phyloP scores from a whole-genome alignment of 2,113 vertebrate species.

The Ophiodon elongatus region DNA sequence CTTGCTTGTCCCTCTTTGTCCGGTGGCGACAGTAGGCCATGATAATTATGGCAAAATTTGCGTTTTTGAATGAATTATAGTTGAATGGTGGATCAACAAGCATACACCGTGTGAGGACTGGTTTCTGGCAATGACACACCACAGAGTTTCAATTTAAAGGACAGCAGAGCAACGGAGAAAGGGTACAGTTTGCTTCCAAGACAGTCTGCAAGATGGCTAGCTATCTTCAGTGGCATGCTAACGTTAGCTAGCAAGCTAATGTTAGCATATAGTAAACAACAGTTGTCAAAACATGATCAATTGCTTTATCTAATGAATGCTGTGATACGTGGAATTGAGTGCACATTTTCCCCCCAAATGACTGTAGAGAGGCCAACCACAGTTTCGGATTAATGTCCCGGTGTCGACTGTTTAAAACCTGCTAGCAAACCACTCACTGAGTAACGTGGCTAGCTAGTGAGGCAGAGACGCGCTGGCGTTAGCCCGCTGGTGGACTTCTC shows the following conservation, averaged over 20 bases:
- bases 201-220: constrained; percentile 81
- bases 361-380: constrained; percentile 12
- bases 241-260: constrained; percentile 75
- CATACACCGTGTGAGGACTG: constrained; percentile 78
- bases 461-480: constrained; percentile 63
- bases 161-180: constrained; percentile 81
- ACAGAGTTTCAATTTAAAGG: constrained; percentile 80
- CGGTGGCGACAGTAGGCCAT: constrained; percentile 84
- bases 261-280: constrained; percentile 79
- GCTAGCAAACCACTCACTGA: constrained; percentile 74
- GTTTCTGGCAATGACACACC: constrained; percentile 82
- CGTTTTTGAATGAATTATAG: constrained; percentile 86
- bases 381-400: constrained; percentile 27
- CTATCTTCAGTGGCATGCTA: constrained; percentile 76
- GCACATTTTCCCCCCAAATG: constrained; percentile 23
- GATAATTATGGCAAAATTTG: constrained; percentile 84
- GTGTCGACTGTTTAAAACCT: constrained; percentile 47
- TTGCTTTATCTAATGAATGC: constrained; percentile 42
- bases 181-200: constrained; percentile 82
- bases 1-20: constrained; percentile 87
- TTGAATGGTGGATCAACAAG: constrained; percentile 82
- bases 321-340: constrained; percentile 34
- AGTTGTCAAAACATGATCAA: constrained; percentile 54
- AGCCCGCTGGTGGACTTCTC: constrained; percentile 63
- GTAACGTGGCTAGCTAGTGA: constrained; percentile 80